A percentile compares a stretch with the other conserved stretches of the same genome.
These are phyloP conservation scores for Penaeus chinensis DNA, from an alignment of 1,140 invertebrate species.

Conservation along the genomic window DNA sequence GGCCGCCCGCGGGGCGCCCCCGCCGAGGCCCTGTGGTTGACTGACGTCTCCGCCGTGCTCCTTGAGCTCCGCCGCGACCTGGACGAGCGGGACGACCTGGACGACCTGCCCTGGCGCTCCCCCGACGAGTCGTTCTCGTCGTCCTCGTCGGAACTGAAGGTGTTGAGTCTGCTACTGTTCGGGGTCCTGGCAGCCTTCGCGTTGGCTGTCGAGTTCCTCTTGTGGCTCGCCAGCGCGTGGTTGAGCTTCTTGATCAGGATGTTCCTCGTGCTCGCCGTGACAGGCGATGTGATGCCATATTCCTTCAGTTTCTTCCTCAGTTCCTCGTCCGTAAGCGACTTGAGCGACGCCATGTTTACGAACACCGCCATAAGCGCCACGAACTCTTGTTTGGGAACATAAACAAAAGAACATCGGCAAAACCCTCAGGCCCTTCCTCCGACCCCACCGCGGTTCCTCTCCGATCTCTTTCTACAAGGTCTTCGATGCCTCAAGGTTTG, in stretches of 20 bases:
- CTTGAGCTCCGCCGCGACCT: not conserved
- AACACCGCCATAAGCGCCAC: constrained; percentile 12
- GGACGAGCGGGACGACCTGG: not conserved
- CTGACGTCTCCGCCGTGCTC: not conserved
- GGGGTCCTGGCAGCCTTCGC: constrained; percentile 2
- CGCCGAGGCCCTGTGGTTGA: not conserved
- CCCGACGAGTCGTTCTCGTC: constrained; percentile 40
- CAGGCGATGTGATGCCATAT: constrained; percentile 46
- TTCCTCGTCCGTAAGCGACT: constrained; percentile 44
- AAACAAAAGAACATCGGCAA: not conserved
- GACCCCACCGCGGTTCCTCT: no score
- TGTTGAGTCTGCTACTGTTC: constrained; percentile 32
- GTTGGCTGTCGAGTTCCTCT: constrained; percentile 15
- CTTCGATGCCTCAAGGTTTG: not conserved
- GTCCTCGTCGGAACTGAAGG: constrained; percentile 54
- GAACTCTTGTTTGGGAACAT: not conserved
- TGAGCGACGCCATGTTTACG: constrained; percentile 58
- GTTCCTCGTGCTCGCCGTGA: constrained; percentile 46
- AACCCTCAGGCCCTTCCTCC: no score
- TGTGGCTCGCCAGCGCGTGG: constrained; percentile 43
- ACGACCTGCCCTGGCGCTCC: not conserved
- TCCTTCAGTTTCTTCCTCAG: constrained; percentile 38
- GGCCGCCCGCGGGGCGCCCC: not conserved
- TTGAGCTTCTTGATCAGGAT: constrained; percentile 57
- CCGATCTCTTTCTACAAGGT: not conserved